Conservation (phyloP, 1,140 invertebrate species). For the Heliconius himera region DNA sequence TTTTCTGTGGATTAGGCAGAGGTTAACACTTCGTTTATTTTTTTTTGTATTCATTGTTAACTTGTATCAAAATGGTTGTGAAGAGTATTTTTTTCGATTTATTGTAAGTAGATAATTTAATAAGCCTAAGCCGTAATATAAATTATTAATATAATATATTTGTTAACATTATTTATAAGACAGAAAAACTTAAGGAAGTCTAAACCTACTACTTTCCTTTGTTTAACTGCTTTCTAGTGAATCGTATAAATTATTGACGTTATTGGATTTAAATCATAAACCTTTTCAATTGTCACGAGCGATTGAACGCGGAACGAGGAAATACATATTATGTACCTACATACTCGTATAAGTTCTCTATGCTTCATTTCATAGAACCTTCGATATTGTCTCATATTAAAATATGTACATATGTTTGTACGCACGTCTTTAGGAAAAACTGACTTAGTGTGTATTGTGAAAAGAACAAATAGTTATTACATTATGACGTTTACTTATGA, state of each 20-base stretch:
- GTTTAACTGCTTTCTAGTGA: background rate
- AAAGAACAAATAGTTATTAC: too few relatives aligned
- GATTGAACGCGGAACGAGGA: background rate
- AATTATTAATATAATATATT: too few relatives aligned
- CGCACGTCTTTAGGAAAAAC: background rate
- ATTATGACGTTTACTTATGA: too few relatives aligned
- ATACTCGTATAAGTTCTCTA: background rate
- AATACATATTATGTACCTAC: background rate
- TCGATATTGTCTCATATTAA: background rate
- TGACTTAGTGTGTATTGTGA: background rate
- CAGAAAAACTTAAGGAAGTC: background rate
- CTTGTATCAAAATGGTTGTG: too few relatives aligned
- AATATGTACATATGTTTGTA: too few relatives aligned
- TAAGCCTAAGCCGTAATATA: too few relatives aligned
- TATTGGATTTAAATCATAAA: background rate
- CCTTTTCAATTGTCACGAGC: background rate
- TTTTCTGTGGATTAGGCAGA: too few relatives aligned
- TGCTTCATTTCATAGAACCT: background rate
- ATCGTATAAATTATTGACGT: background rate
- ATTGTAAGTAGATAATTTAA: too few relatives aligned
- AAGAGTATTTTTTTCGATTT: too few relatives aligned
- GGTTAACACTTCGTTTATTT: too few relatives aligned
- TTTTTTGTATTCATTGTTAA: too few relatives aligned
- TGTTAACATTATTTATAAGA: background rate
- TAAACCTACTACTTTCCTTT: background rate